Evolutionary conservation across 2,797 vertebrate species (phyloP).

Genomic region (Aphelocoma californica): DNA sequence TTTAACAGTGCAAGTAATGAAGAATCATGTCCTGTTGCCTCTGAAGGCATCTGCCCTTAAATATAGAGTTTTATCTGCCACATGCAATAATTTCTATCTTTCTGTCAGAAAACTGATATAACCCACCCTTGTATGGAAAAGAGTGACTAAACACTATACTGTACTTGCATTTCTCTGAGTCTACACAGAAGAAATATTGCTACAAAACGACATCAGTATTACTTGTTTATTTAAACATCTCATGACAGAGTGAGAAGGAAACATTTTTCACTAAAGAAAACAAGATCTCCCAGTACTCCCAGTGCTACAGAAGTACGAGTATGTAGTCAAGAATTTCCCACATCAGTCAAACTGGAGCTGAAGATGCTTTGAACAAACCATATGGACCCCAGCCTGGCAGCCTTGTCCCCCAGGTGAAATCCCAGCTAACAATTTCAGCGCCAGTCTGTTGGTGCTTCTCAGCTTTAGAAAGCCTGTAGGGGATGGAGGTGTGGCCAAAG

Average conservation of each 20-base stretch:
- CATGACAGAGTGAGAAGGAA: background rate
- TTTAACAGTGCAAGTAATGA: background rate
- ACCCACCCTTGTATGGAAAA: background rate
- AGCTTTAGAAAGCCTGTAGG: background rate
- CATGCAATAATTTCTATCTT: accelerated
- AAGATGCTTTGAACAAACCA: slow-evolving; percentile 30
- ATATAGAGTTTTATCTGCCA: background rate
- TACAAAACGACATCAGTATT: background rate
- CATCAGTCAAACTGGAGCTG: background rate
- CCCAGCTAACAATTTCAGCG: background rate
- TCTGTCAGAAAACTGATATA: background rate
- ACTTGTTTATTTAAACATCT: background rate
- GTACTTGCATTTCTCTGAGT: background rate
- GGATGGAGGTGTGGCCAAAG: background rate
- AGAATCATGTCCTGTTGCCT: background rate
- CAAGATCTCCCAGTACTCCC: background rate
- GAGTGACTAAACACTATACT: background rate
- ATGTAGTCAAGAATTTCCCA: background rate
- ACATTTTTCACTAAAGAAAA: background rate
- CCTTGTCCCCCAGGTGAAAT: background rate
- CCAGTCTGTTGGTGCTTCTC: background rate
- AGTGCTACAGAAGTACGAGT: background rate
- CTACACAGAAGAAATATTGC: background rate
- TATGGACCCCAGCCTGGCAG: background rate
- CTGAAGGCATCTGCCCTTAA: background rate